Percentiles rank a stretch among this genome's conserved stretches.
Evolutionary conservation across 1,140 invertebrate genomes (phyloP).

Genomic region (Euwallacea fornicatus): DNA sequence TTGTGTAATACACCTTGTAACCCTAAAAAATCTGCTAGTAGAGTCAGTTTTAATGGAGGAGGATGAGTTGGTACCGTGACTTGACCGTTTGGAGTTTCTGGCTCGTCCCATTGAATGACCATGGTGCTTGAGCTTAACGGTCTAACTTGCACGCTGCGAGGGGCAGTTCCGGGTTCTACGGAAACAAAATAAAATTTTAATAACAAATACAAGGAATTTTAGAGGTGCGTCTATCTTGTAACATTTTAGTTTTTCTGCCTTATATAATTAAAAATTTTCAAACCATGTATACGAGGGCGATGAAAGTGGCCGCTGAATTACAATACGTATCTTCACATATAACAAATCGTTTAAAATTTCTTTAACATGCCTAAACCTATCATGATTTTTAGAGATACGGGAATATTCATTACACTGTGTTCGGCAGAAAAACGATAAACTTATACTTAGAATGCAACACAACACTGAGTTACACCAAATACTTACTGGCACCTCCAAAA

Average conservation of each 20-base stretch:
- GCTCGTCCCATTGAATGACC: conserved; percentile 95
- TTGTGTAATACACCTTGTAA: conserved; percentile 97
- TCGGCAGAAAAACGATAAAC: too few species aligned
- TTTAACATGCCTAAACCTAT: too few species aligned
- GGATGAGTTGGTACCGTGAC: conserved; percentile 72
- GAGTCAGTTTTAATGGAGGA: neutral
- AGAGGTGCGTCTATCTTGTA: too few species aligned
- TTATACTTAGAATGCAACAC: too few species aligned
- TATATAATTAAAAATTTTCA: neutral
- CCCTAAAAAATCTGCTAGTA: conserved; percentile 65
- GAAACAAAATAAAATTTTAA: conserved; percentile 5
- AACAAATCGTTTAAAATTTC: too few species aligned
- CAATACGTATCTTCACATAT: too few species aligned
- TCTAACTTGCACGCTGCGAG: conserved; percentile 88
- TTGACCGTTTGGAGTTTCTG: conserved; percentile 95
- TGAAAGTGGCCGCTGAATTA: too few species aligned
- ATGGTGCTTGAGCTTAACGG: conserved; percentile 93
- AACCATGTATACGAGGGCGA: too few species aligned
- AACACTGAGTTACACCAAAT: conserved; percentile 17
- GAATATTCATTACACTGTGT: too few species aligned
- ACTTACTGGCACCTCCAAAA: conserved; percentile 88
- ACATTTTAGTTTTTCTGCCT: too few species aligned
- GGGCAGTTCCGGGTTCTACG: conserved; percentile 90
- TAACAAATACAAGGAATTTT: neutral
- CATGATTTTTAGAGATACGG: too few species aligned